A percentile compares a stretch with the other conserved stretches of the same genome.
These are phyloP conservation scores for Ashinkailepas kermadecensis DNA, from an alignment of 2,888 invertebrate species.

Conservation along the genomic window DNA sequence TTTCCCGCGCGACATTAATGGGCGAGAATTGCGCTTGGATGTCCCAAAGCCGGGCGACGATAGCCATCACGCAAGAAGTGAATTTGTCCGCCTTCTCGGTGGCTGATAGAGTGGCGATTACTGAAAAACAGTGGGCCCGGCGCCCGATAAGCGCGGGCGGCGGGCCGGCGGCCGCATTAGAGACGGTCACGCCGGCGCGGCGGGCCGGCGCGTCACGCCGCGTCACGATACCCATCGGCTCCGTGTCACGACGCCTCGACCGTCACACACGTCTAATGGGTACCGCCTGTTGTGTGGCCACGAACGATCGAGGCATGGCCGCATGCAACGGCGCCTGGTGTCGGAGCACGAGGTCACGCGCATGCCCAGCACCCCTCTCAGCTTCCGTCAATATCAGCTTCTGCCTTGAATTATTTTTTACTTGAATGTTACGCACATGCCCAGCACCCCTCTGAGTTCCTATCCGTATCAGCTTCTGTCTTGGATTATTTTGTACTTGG, in stretches of 20 bases:
- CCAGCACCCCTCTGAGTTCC: too few species aligned
- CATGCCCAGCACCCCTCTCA: too few species aligned
- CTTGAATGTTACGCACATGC: too few species aligned
- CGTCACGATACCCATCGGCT: background rate
- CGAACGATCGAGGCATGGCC: too few species aligned
- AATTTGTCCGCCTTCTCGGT: background rate
- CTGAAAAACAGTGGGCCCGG: slow-evolving; percentile 1
- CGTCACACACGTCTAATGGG: background rate
- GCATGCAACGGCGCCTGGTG: too few species aligned
- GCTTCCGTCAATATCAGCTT: too few species aligned
- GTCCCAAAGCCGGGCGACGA: background rate
- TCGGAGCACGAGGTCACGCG: too few species aligned
- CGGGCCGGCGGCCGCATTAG: background rate
- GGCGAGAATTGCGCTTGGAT: slow-evolving; percentile 6
- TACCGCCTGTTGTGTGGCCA: too few species aligned
- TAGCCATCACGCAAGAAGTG: slow-evolving; percentile 18
- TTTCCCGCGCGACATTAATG: background rate
- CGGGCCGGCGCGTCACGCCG: background rate
- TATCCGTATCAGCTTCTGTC: too few species aligned
- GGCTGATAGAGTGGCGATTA: slow-evolving; percentile 16
- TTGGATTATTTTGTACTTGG: too few species aligned
- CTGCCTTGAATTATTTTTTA: too few species aligned
- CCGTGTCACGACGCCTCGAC: background rate
- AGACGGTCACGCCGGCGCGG: background rate
- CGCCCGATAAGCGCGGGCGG: background rate